A percentile compares a stretch with the other conserved stretches of the same genome.
phyloP scores from a whole-genome alignment of 1,140 invertebrate species.

The Orchesella cincta region DNA sequence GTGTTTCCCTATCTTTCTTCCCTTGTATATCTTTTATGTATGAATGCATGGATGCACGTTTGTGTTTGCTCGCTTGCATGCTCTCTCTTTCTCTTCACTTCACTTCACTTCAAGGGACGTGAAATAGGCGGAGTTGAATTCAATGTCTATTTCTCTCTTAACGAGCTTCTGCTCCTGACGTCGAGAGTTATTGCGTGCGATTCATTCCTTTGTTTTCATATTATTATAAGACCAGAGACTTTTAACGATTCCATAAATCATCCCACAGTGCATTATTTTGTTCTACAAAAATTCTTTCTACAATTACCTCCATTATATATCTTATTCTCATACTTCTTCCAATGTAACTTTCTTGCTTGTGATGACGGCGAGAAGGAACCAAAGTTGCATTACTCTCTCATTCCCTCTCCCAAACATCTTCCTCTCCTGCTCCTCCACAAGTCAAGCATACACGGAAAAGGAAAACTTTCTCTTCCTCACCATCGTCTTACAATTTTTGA shows the following conservation, averaged over 20 bases:
- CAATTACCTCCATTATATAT: conserved; percentile 26
- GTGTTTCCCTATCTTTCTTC: neutral
- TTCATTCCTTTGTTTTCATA: conserved; percentile 52
- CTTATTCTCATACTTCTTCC: conserved; percentile 26
- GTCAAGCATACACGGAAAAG: neutral
- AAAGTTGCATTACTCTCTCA: neutral
- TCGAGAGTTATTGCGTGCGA: conserved; percentile 51
- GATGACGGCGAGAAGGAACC: neutral
- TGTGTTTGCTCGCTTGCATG: neutral
- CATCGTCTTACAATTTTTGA: neutral
- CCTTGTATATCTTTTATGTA: neutral
- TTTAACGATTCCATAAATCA: conserved; percentile 53
- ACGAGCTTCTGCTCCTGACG: conserved; percentile 52
- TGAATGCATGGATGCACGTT: neutral
- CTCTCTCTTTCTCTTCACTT: neutral
- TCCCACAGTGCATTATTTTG: conserved; percentile 49
- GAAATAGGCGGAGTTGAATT: conserved; percentile 51
- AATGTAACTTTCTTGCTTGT: neutral
- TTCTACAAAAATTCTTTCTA: conserved; percentile 40
- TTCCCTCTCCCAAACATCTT: neutral
- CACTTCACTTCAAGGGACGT: conserved; percentile 35
- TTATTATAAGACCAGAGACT: conserved; percentile 47
- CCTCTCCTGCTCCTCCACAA: neutral
- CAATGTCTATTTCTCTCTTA: conserved; percentile 50
- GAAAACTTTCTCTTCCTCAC: neutral